Evolutionary conservation across 2,797 vertebrate species (phyloP).

Genomic region (Gephyroberyx darwinii): DNA sequence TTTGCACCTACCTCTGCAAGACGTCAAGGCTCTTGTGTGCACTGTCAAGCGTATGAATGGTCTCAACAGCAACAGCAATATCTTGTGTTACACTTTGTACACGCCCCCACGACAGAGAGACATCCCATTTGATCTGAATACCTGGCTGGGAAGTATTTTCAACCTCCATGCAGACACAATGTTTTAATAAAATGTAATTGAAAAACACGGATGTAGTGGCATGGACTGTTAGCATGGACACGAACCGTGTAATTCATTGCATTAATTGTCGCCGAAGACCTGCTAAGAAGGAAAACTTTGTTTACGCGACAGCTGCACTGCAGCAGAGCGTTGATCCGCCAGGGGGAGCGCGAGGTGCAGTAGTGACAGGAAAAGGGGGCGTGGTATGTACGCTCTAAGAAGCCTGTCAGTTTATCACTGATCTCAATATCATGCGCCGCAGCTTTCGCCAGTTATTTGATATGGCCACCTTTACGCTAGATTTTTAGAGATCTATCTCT

Average conservation of each 20-base stretch:
- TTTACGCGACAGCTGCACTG: conserved; percentile 29
- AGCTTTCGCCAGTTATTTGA: rapidly evolving
- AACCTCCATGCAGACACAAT: too few species aligned
- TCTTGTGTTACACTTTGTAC: neutral
- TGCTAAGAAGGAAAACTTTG: neutral
- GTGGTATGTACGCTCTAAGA: neutral
- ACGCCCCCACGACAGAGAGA: conserved; percentile 33
- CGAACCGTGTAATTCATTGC: too few species aligned
- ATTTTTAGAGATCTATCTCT: neutral
- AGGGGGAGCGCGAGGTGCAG: conserved; percentile 20
- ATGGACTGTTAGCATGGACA: too few species aligned
- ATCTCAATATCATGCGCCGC: conserved; percentile 28
- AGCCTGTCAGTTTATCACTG: neutral
- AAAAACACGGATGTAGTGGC: too few species aligned
- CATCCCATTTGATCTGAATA: too few species aligned
- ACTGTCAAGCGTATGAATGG: conserved; percentile 19
- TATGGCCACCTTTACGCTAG: rapidly evolving
- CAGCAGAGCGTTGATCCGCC: neutral
- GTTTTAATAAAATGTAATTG: too few species aligned
- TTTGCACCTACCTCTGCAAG: conserved; percentile 55
- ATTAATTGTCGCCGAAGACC: too few species aligned
- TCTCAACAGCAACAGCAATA: neutral
- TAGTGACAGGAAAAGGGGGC: neutral
- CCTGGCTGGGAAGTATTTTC: too few species aligned
- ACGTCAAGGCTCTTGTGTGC: conserved; percentile 43